Evolutionary conservation across 2,113 vertebrate species (phyloP).

Genomic region (Gnathonemus longibarbis): DNA sequence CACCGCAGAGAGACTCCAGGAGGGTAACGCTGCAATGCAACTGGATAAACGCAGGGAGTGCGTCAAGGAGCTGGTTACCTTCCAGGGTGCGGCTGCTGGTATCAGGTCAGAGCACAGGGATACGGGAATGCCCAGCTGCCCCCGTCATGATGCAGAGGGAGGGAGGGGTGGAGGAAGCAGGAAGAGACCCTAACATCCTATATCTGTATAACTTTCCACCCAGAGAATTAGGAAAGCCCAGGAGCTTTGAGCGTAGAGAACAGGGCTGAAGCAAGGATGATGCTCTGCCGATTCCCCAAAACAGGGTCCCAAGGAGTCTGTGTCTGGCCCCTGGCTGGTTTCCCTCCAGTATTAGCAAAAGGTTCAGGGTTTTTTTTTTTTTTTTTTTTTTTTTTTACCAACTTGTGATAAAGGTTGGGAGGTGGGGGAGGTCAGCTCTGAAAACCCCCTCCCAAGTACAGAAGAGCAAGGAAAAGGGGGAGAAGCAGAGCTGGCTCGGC

Average conservation of each 20-base stretch:
- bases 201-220: background rate
- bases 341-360: background rate
- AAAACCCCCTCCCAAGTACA: background rate
- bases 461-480: background rate
- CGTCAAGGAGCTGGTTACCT: background rate
- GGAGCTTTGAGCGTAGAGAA: slow-evolving; percentile 14
- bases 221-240: background rate
- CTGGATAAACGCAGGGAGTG: background rate
- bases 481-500: background rate
- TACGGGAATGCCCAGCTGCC: background rate
- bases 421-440: background rate
- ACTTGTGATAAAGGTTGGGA: background rate
- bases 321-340: background rate
- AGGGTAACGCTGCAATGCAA: background rate
- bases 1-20: background rate
- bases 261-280: slow-evolving; percentile 22
- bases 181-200: background rate
- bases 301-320: background rate
- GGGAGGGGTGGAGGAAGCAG: background rate
- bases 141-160: background rate
- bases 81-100: background rate
- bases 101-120: background rate
- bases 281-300: background rate
- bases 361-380: background rate
- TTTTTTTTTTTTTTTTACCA: background rate